Percentiles rank a stretch among this genome's conserved stretches.
Conservation (phyloP, 2,888 invertebrate genomes). For the Andrena camellia region DNA sequence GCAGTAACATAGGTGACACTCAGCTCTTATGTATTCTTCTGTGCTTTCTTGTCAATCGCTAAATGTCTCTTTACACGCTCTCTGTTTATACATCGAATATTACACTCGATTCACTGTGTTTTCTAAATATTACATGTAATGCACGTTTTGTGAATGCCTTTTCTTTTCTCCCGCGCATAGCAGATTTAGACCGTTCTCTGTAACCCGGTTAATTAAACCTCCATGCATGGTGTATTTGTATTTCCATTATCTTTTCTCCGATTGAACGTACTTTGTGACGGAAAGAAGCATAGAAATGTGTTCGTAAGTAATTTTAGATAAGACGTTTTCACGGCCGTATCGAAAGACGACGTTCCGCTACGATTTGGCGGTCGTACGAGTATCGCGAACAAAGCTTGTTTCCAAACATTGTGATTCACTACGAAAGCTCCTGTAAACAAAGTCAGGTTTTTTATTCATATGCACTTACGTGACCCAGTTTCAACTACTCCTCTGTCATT, state of each 20-base stretch:
- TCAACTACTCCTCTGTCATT: not conserved
- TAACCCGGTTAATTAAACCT: constrained; percentile 11
- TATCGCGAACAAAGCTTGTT: constrained; percentile 14
- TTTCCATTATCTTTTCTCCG: constrained; percentile 44
- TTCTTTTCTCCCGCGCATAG: constrained; percentile 12
- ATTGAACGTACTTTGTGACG: constrained; percentile 58
- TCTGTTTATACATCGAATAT: constrained; percentile 42
- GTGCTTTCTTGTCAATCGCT: constrained; percentile 71
- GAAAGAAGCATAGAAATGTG: constrained; percentile 60
- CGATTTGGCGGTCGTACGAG: not conserved
- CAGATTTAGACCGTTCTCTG: constrained; percentile 11
- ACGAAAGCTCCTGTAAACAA: not conserved
- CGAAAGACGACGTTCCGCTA: constrained; percentile 11
- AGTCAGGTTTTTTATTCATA: no score
- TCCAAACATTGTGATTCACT: not conserved
- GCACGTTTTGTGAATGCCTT: constrained; percentile 61
- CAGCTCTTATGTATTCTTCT: constrained; percentile 75
- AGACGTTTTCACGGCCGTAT: constrained; percentile 38
- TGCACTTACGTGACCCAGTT: not conserved
- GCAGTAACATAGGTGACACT: constrained; percentile 84
- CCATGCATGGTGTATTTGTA: constrained; percentile 55
- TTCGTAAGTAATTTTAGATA: constrained; percentile 69
- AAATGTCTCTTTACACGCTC: constrained; percentile 49
- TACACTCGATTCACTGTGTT: constrained; percentile 32
- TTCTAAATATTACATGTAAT: constrained; percentile 40